Conservation (phyloP, 2,113 vertebrate species). For the Tachysurus fulvidraco region DNA sequence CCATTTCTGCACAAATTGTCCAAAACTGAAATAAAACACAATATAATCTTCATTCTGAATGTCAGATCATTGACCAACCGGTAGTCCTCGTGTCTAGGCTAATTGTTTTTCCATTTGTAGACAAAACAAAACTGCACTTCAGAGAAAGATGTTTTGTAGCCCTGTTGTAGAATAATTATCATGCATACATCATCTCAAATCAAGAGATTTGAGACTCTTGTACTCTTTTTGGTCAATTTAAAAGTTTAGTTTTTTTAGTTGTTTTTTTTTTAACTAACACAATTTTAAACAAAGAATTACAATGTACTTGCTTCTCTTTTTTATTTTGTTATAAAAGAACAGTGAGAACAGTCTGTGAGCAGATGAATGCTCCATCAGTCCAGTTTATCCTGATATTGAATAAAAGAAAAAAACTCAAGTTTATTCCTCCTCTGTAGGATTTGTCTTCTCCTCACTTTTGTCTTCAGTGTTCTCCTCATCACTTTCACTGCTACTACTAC, state of each 20-base stretch:
- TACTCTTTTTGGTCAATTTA: background rate
- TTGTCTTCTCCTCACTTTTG: conserved; percentile 34
- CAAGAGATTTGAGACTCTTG: background rate
- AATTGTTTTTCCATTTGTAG: background rate
- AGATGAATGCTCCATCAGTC: background rate
- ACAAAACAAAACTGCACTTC: background rate
- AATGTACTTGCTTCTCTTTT: conserved; percentile 1
- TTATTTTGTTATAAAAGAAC: conserved; percentile 51
- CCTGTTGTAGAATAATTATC: background rate
- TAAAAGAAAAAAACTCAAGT: background rate
- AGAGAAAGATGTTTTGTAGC: background rate
- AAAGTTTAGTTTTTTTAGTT: no score
- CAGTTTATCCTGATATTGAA: background rate
- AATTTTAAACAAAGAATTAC: no score
- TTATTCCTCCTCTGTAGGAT: conserved; percentile 33
- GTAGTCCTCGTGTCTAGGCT: background rate
- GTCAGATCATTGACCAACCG: background rate
- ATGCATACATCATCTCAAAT: background rate
- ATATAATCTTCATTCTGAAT: background rate
- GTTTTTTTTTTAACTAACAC: no score
- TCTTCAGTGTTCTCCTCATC: conserved; percentile 30
- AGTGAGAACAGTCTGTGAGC: background rate
- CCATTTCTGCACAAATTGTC: background rate
- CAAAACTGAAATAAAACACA: background rate
- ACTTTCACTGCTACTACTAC: conserved; percentile 31